Base-by-base conservation (phyloP, 2,797 vertebrate genomes). In the Alcedo atthis region DNA sequence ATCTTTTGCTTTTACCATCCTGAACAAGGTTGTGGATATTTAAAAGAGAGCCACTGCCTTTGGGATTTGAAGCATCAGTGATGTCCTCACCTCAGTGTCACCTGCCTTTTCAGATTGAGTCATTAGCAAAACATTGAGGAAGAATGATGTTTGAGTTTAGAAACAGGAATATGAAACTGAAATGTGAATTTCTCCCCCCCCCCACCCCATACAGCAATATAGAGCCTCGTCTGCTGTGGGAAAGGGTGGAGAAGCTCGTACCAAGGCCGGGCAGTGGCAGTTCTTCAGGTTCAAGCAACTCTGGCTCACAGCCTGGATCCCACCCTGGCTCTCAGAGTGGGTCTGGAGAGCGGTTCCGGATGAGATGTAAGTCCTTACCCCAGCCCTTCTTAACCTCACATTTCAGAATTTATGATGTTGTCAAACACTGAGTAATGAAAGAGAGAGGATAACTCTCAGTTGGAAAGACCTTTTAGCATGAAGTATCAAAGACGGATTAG, bases 211-310 rank as follows among this genome's bases (percentile, higher is more conserved):
- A 96, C 95, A 98, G 98, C 89, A 98, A 98, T 91, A 98, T 98
- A 83, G 99, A 99, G 96, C 98, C 98, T 93, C 98, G 98, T 79
- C 97, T 99, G 92, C 98, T 99, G 59, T 99, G 99, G 99, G 99
- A 99, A 94, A 98, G 98, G 64, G 99, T 99, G 94, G 99, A 99
- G 96, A 99, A 99, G 95, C 98, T 99, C 62, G 98, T 98, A 62
- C 98, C 99, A 87, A 98, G 98, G 87, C 97, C 98, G 0, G 98
- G 98, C 96, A 99, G 99, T 75, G 99, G 98, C 73, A 99, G 98
- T 95, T 99, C 98, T 90, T 99, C 99, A 8, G 98, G 98, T 58
- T 99, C 99, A 97, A 99, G 98, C 97, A 99, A 98, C 97, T 99
- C 99, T 16, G 98, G 99, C 94, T 98, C 99, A 48, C 99, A 99